Conservation (phyloP, 1,140 invertebrate genomes). For the Drosophila kanapiae region DNA sequence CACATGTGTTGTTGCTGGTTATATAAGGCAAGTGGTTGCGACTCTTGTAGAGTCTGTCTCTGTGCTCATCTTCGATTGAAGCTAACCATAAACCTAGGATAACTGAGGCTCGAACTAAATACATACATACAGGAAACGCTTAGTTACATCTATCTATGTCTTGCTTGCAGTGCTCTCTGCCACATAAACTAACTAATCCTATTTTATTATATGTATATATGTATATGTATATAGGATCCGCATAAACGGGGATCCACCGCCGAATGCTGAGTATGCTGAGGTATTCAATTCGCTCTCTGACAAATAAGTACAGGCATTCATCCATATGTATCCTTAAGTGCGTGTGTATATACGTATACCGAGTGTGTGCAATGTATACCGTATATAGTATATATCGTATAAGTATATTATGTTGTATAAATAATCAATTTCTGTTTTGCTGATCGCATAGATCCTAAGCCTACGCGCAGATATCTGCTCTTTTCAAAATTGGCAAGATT, state of each 20-base stretch:
- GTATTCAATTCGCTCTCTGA: constrained; percentile 67
- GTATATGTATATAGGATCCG: constrained; percentile 22
- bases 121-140: constrained; percentile 54
- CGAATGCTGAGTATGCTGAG: constrained; percentile 64
- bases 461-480: constrained; percentile 35
- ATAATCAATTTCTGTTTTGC: constrained; percentile 32
- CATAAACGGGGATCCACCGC: constrained; percentile 28
- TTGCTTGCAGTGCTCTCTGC: constrained; percentile 31
- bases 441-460: constrained; percentile 29
- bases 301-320: constrained; percentile 56
- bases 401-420: constrained; percentile 28
- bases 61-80: constrained; percentile 61
- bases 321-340: constrained; percentile 31
- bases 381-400: neutral
- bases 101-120: constrained; percentile 62
- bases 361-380: constrained; percentile 38
- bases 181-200: constrained; percentile 36
- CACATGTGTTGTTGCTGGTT: constrained; percentile 67
- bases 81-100: constrained; percentile 68
- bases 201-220: constrained; percentile 15
- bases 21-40: constrained; percentile 73
- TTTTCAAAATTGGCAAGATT: constrained; percentile 46
- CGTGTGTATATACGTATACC: constrained; percentile 32
- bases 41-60: constrained; percentile 74
- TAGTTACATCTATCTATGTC: constrained; percentile 49